Percentiles rank a stretch among this genome's conserved stretches.
Conservation (phyloP, 2,113 vertebrate genomes). For the Phalacrocorax carbo region DNA sequence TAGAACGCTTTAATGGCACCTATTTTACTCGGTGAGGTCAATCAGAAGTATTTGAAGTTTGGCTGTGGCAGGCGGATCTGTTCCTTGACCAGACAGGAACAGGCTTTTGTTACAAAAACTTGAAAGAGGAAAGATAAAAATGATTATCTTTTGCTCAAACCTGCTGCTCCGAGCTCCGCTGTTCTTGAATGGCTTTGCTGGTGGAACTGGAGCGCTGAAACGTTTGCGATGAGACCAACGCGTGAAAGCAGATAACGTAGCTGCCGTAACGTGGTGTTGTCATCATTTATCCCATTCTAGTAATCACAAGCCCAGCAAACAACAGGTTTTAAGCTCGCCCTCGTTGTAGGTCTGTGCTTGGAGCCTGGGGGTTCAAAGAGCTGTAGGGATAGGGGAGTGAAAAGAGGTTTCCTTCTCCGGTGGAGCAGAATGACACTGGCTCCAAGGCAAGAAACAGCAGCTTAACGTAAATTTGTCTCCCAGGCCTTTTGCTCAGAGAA, state of each 20-base stretch:
- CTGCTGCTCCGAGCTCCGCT: background rate
- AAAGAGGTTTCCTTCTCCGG: background rate
- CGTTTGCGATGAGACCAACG: accelerated
- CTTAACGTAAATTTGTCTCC: background rate
- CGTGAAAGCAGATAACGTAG: background rate
- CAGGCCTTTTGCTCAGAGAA: background rate
- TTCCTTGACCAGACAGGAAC: conserved; percentile 4
- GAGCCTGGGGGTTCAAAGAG: background rate
- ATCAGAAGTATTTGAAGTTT: conserved; percentile 33
- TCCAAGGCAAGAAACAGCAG: background rate
- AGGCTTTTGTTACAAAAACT: conserved; percentile 6
- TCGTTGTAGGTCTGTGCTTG: accelerated
- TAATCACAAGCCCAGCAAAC: background rate
- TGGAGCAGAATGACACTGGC: accelerated
- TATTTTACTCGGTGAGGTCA: conserved; percentile 17
- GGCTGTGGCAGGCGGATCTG: background rate
- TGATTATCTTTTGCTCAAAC: background rate
- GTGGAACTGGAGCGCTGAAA: background rate
- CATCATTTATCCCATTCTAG: accelerated
- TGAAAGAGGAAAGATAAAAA: conserved; percentile 9
- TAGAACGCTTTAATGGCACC: background rate
- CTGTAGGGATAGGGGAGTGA: background rate
- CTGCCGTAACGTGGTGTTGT: background rate
- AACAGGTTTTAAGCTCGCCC: background rate
- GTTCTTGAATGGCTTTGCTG: background rate